Conservation (phyloP, 2,797 vertebrate species). For the Trichosurus vulpecula region DNA sequence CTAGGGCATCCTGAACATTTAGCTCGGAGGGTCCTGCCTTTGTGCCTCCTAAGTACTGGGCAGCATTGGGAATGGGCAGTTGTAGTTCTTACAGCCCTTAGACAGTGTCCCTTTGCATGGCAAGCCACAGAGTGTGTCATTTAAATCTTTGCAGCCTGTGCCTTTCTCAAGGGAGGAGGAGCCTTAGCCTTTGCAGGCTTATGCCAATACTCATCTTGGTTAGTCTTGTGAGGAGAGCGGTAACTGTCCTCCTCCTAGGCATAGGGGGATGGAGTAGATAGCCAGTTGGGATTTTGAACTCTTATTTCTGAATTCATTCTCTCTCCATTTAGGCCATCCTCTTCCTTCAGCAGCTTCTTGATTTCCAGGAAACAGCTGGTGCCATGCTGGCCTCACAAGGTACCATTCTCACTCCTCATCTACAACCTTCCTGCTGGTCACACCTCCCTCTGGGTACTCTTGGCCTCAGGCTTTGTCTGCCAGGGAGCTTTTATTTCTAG, state of each 20-base stretch:
- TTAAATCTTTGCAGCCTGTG: neutral
- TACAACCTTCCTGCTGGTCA: neutral
- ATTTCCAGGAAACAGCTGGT: conserved; percentile 98
- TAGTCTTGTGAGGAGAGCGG: neutral
- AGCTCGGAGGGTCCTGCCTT: neutral
- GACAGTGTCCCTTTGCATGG: neutral
- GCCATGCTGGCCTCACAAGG: conserved; percentile 99
- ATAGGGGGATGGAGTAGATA: neutral
- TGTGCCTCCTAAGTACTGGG: fast-evolving
- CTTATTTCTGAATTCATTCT: neutral
- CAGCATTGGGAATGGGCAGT: neutral
- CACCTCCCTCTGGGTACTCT: neutral
- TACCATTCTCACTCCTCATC: conserved; percentile 75
- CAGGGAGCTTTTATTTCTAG: neutral
- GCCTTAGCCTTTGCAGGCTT: neutral
- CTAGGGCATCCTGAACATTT: neutral
- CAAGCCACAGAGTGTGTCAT: neutral
- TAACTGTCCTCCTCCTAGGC: neutral
- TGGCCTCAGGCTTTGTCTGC: neutral
- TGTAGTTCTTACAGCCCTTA: fast-evolving
- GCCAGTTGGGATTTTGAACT: neutral
- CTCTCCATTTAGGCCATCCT: conserved; percentile 91
- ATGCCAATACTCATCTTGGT: neutral
- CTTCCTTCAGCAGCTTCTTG: conserved; percentile 96
- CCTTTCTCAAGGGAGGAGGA: neutral